Conservation (phyloP, 1,140 invertebrate genomes). For the Drosophila arawakana region DNA sequence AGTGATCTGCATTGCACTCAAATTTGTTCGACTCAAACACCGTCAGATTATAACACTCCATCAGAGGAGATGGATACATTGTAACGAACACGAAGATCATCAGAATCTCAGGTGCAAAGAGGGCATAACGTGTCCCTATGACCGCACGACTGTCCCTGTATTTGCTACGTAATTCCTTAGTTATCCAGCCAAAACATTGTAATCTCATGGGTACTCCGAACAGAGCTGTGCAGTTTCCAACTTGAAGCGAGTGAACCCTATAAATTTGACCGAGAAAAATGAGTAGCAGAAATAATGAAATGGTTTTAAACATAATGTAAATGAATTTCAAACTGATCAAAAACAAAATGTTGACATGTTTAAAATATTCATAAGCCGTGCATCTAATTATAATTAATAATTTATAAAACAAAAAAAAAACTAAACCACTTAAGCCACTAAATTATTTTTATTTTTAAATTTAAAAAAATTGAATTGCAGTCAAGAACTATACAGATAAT, state of each 20-base stretch:
- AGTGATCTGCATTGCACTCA: background rate
- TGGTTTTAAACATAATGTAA: slow-evolving; percentile 12
- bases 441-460: too few relatives aligned
- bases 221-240: background rate
- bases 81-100: slow-evolving; percentile 20
- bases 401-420: too few relatives aligned
- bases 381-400: background rate
- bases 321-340: slow-evolving; percentile 1
- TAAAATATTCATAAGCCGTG: background rate
- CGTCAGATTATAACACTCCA: background rate
- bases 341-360: slow-evolving; percentile 21
- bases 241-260: background rate
- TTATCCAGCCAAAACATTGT: background rate
- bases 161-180: background rate
- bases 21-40: background rate
- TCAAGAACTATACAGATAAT: too few relatives aligned
- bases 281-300: background rate
- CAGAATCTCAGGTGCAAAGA: background rate
- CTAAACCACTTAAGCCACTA: too few relatives aligned
- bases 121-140: background rate
- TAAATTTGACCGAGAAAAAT: background rate
- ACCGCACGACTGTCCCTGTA: slow-evolving; percentile 1
- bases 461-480: too few relatives aligned
- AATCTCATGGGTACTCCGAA: background rate
- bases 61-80: slow-evolving; percentile 22